Conservation (phyloP, 2,888 invertebrate genomes). For the Caradrina clavipalpis region DNA sequence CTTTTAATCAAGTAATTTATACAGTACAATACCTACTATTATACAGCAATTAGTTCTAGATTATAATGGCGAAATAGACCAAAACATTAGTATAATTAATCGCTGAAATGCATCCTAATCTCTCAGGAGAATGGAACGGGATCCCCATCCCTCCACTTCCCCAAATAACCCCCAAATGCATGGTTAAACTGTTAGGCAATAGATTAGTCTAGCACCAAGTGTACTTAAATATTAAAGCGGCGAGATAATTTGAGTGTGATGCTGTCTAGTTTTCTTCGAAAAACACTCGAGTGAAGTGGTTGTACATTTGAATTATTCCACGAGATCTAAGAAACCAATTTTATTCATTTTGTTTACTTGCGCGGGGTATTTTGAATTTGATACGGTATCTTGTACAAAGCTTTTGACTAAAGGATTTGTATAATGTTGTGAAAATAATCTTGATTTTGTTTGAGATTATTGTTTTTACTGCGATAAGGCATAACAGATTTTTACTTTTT, state of each 20-base stretch:
- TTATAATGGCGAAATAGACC: slow-evolving; percentile 40
- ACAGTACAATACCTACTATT: neutral
- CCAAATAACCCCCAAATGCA: slow-evolving; percentile 47
- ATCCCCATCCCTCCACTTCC: slow-evolving; percentile 12
- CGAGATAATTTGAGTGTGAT: slow-evolving; percentile 45
- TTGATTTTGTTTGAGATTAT: neutral
- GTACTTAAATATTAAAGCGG: slow-evolving; percentile 50
- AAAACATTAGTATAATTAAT: slow-evolving; percentile 59
- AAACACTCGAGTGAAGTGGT: slow-evolving; percentile 21
- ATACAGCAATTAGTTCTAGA: slow-evolving; percentile 22
- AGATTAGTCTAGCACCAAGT: slow-evolving; percentile 46
- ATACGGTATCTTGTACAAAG: neutral
- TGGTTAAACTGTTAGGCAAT: slow-evolving; percentile 50
- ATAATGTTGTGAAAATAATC: neutral
- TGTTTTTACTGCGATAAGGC: neutral
- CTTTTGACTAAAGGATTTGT: neutral
- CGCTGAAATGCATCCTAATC: slow-evolving; percentile 53
- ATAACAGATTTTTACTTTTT: too few species aligned
- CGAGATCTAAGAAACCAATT: slow-evolving; percentile 3
- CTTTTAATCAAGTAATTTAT: neutral
- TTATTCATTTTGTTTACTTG: slow-evolving; percentile 20
- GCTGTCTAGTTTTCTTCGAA: slow-evolving; percentile 39
- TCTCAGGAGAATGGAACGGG: slow-evolving; percentile 48
- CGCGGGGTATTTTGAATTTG: slow-evolving; percentile 18
- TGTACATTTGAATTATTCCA: slow-evolving; percentile 31